Evolutionary conservation across 2,113 vertebrate species (phyloP), one percentile per base, ranked within the genome.

Genomic region (Puntigrus tetrazona): DNA sequence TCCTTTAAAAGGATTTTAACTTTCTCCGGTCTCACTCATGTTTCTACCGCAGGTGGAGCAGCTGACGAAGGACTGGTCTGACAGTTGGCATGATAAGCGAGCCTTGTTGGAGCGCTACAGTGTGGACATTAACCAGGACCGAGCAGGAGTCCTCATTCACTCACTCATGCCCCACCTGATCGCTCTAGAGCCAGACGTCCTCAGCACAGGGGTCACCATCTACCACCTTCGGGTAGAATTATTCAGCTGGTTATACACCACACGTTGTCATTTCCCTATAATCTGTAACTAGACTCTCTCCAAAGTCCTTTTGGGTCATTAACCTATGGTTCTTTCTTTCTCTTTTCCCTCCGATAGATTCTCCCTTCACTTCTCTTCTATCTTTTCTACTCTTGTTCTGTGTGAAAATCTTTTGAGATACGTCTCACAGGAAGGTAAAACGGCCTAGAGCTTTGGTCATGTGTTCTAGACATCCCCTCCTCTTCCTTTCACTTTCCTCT

Each of bases 141-240:
- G 88, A 85, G 94, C 95, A 1, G 96, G 97, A 45, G 95, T 99
- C 86, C 95, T 95, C 82, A 96, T 99, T 86, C 95, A 94, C 90
- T 96, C 96, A 29, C 95, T 92, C 87, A 93, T 95, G 85, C 98
- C 98, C 8, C 97, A 99, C 91, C 92, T 99, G 36, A 94, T 98
- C 78, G 93, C 95, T 7, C 89, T 99, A 88, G 95, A 99, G 70
- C 92, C 96, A 7, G 98, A 99, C 7, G 95, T 98, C 70, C 95
- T 99, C 86, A 98, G 96, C 91, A 99, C 98, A 3, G 96, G 96
- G 36, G 95, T 99, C 5, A 95, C 96, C 84, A 94, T 99, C 2
- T 98, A 99, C 90, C 96, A 98, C 89, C 97, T 99, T 91, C 95
- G 94, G 97, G 98, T 99, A 93, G 3, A 45, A 34, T 13, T 80